A percentile compares a stretch with the other conserved stretches of the same genome.
These are phyloP conservation scores for western clawed frog (Xenopus tropicalis) DNA, from an alignment of 2,113 vertebrate genomes.

Conservation along the genomic window UCB_Xtro_10.0 CM004446.2:67063001-67063500, in stretches of 20 bases:
- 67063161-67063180: slow-evolving; percentile 14
- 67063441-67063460: too few species aligned
- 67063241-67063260: slow-evolving; percentile 26
- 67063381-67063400: too few species aligned
- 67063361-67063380: too few species aligned
- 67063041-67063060: too few species aligned
- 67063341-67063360: too few species aligned
- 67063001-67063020: not conserved
- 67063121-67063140: not conserved
- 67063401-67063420: too few species aligned
- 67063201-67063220: slow-evolving; percentile 22
- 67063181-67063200: not conserved
- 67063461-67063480: too few species aligned
- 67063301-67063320: slow-evolving; percentile 2
- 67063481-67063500: too few species aligned
- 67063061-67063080: not conserved
- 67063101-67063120: slow-evolving; percentile 3
- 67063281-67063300: not conserved
- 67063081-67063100: slow-evolving; percentile 15
- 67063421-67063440: too few species aligned
- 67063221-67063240: slow-evolving; percentile 19
- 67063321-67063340: too few species aligned
- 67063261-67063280: slow-evolving; percentile 17
- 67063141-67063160: slow-evolving; percentile 25
- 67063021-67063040: too few species aligned